Base-by-base conservation (phyloP, 2,888 invertebrate species). In the Ormyrus pomaceus region DNA sequence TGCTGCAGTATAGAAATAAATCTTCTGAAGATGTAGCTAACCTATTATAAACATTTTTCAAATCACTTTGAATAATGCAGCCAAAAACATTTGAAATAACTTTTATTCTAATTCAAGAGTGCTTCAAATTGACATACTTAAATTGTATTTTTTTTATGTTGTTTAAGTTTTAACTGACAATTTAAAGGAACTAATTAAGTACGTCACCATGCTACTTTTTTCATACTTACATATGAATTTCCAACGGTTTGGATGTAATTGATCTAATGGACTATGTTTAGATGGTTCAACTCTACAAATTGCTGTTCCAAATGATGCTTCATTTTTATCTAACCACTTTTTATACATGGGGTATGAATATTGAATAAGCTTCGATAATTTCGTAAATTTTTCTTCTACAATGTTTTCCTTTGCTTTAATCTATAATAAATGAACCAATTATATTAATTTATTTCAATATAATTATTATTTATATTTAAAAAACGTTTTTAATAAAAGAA, bases 151-250 rank as follows among this genome's bases (percentile, higher is more conserved):
- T 51, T 70, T 13, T 71, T 51, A 45, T 46, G 34, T 65, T 34
- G 19, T 68, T 59, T 56, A 69, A 11, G 19, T 19, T 53, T 71
- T 68, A 76, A 11, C 71, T 68, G 9, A 6, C 11, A 46, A 69
- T 46, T 9, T 72, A 64, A 77, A 66, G 55, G 13, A 19, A 58
- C 56, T 68, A 66, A 77, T 61, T 80, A 77, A 68, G 11, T 70
- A 69, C 10, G 19, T 71, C 58, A 72, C 19, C 19, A 19, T 65
- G 56, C 70, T 71, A 75, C n/a, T 72, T 65, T 55, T 80, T 66
- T 78, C 58, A 82, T 84, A 89, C 89, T 89, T 85, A 90, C 90
- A 90, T 56, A 86, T 82, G 76, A 90, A 90, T 77, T 90, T 90
- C 90, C 90, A 90, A 59, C 90, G 87, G 84, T 89, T 87, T 3